Evolutionary conservation across 2,888 invertebrate species (phyloP).

Genomic region (Caenorhabditis sp.): DNA sequence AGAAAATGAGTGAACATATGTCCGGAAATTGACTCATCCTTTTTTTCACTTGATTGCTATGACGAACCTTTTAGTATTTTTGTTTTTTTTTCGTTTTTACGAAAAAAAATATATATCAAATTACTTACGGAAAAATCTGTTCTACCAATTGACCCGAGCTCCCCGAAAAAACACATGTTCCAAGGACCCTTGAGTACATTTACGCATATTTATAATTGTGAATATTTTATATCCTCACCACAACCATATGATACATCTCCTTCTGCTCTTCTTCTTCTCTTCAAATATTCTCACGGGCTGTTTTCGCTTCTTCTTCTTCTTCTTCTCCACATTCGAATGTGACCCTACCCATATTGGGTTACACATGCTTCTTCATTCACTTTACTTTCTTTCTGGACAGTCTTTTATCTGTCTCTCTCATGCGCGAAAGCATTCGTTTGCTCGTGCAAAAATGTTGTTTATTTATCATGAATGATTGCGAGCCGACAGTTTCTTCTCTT

Average conservation of each 20-base stretch:
- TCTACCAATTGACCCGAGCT: conserved; percentile 11
- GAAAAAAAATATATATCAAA: not conserved
- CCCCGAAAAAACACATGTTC: conserved; percentile 11
- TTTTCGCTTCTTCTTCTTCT: conserved; percentile 16
- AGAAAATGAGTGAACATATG: not conserved
- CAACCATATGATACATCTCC: conserved; percentile 20
- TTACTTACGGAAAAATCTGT: conserved; percentile 7
- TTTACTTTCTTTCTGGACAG: not conserved
- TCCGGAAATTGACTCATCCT: not conserved
- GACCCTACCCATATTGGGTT: not conserved
- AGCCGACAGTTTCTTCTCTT: not conserved
- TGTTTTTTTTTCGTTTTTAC: too few species aligned
- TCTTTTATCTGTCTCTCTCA: too few species aligned
- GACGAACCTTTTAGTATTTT: too few species aligned
- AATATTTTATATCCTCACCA: conserved; percentile 4
- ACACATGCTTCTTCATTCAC: not conserved
- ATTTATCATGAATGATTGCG: not conserved
- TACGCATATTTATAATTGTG: not conserved
- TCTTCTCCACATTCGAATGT: not conserved
- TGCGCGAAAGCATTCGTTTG: not conserved
- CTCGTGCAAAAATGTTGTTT: not conserved
- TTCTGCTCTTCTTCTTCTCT: conserved; percentile 19
- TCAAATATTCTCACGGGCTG: conserved; percentile 39
- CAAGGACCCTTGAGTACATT: not conserved
- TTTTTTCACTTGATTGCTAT: not conserved